Evolutionary conservation across 2,888 invertebrate species (phyloP).

Genomic region (Eupithecia exiguata): DNA sequence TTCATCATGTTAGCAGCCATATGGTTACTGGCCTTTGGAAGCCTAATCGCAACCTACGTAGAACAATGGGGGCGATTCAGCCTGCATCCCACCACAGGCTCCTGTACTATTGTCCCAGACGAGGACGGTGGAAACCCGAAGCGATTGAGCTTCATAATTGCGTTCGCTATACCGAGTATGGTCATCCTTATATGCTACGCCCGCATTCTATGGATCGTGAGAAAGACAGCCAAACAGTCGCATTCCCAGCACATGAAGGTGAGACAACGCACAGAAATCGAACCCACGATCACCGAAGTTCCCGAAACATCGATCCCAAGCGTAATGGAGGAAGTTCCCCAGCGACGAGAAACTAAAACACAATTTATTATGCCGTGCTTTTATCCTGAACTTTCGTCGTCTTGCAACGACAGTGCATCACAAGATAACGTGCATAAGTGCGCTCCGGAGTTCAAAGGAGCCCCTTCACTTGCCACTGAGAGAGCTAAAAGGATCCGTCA

Average conservation of each 20-base stretch:
- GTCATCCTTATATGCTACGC: slow-evolving; percentile 93
- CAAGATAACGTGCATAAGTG: slow-evolving; percentile 66
- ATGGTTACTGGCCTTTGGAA: slow-evolving; percentile 88
- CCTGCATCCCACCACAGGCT: slow-evolving; percentile 88
- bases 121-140: slow-evolving; percentile 87
- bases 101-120: slow-evolving; percentile 90
- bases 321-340: slow-evolving; percentile 37
- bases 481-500: slow-evolving; percentile 54
- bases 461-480: slow-evolving; percentile 51
- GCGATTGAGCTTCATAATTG: slow-evolving; percentile 90
- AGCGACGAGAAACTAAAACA: slow-evolving; percentile 31
- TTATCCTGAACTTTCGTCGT: slow-evolving; percentile 61
- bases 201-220: slow-evolving; percentile 91
- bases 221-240: slow-evolving; percentile 86
- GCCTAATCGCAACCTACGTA: slow-evolving; percentile 88
- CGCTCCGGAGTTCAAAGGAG: slow-evolving; percentile 52
- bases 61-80: slow-evolving; percentile 92
- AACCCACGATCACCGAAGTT: slow-evolving; percentile 61
- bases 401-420: slow-evolving; percentile 49
- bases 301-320: slow-evolving; percentile 49
- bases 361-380: slow-evolving; percentile 48
- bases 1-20: slow-evolving; percentile 88
- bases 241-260: slow-evolving; percentile 71
- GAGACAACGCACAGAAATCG: slow-evolving; percentile 53
- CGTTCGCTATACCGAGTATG: slow-evolving; percentile 92